Evolutionary conservation across 2,888 invertebrate species (phyloP).

Genomic region (Nomada flava): DNA sequence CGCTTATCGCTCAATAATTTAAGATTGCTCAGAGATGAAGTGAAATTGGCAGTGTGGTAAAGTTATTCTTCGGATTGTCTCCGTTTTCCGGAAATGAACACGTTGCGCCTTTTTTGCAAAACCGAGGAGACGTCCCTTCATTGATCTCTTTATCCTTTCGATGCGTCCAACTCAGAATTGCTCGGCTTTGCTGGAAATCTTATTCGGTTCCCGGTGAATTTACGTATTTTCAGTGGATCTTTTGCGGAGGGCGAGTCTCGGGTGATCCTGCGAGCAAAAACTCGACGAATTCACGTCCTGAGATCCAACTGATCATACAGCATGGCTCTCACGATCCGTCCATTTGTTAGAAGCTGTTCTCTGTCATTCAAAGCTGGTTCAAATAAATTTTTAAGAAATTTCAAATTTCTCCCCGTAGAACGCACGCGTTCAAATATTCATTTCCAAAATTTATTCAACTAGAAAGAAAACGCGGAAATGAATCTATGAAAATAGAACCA

Average conservation of each 20-base stretch:
- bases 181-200: slow-evolving; percentile 31
- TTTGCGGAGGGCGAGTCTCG: not conserved
- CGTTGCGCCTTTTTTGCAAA: not conserved
- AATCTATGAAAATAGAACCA: too few relatives aligned
- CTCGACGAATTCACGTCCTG: slow-evolving; percentile 13
- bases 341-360: slow-evolving; percentile 16
- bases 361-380: not conserved
- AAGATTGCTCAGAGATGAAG: too few relatives aligned
- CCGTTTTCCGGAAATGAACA: not conserved
- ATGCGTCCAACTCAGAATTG: slow-evolving; percentile 26
- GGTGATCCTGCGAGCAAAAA: slow-evolving; percentile 15
- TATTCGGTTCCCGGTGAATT: slow-evolving; percentile 11
- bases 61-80: not conserved
- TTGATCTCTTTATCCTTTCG: slow-evolving; percentile 23
- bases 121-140: slow-evolving; percentile 1
- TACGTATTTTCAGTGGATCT: slow-evolving; percentile 17
- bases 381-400: not conserved
- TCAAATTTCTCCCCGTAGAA: not conserved
- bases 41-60: not conserved
- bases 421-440: not conserved
- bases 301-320: not conserved
- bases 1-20: too few relatives aligned
- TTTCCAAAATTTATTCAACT: not conserved
- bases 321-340: slow-evolving; percentile 4
- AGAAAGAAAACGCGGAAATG: too few relatives aligned